These are phyloP conservation scores for Hydractinia symbiolongicarpus DNA, from an alignment of 30 jellyfish, hydroid and myxozoan genomes.

Conservation along the genomic window DNA sequence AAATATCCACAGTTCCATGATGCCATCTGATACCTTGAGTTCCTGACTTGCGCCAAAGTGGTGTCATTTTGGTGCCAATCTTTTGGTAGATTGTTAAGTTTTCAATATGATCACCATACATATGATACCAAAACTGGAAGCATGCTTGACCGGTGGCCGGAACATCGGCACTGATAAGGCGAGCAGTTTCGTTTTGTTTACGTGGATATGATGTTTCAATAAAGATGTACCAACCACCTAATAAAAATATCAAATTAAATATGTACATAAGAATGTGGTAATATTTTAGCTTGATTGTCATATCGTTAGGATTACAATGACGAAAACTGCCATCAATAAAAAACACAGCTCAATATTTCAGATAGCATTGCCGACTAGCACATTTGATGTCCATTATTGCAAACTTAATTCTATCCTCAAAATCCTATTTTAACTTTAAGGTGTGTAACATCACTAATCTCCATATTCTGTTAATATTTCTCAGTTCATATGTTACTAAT, in stretches of 20 bases:
- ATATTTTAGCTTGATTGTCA: neutral
- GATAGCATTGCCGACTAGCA: no score
- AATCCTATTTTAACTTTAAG: no score
- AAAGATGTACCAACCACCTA: conserved; percentile 81
- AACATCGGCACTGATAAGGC: conserved; percentile 55
- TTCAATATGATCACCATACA: conserved; percentile 97
- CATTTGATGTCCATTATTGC: no score
- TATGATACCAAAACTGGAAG: conserved; percentile 94
- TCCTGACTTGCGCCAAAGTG: conserved; percentile 75
- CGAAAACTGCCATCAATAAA: no score
- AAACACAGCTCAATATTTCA: no score
- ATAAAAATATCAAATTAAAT: neutral
- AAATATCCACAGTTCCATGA: conserved; percentile 66
- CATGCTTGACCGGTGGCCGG: conserved; percentile 77
- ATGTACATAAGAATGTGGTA: neutral
- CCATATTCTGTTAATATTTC: no score
- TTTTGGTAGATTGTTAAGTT: conserved; percentile 69
- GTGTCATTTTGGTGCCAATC: conserved; percentile 52
- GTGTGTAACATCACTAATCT: no score
- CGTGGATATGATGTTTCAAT: conserved; percentile 96
- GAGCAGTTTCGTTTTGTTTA: conserved; percentile 87
- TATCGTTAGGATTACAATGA: no score
- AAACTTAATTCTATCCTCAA: no score
- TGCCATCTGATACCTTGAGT: conserved; percentile 94
- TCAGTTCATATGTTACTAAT: no score